Conservation (phyloP, 2,888 invertebrate species). For the Cryptus viduatorius region DNA sequence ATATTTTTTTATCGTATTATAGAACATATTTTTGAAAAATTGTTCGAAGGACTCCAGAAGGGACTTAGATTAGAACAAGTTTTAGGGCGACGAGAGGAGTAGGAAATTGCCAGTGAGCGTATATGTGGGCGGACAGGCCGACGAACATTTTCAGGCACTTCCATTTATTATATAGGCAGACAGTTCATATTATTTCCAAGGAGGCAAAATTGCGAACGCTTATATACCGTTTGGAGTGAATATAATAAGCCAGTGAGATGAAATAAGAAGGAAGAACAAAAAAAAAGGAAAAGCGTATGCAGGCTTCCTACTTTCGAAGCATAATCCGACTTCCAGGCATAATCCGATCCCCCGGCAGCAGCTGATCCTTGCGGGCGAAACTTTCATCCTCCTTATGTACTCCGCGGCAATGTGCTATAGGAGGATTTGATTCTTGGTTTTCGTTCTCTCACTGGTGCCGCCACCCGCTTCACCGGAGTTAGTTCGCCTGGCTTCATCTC, state of each 20-base stretch:
- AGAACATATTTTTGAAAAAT: too few relatives aligned
- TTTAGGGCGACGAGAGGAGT: too few relatives aligned
- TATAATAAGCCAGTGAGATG: slow-evolving; percentile 28
- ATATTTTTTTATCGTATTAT: too few relatives aligned
- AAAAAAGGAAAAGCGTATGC: slow-evolving; percentile 2
- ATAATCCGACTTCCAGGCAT: slow-evolving; percentile 28
- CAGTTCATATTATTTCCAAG: slow-evolving; percentile 1
- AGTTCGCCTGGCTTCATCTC: slow-evolving; percentile 20
- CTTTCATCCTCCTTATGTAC: slow-evolving; percentile 51
- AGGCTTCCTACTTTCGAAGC: slow-evolving; percentile 42
- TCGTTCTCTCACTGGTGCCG: slow-evolving; percentile 15
- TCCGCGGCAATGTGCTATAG: background rate
- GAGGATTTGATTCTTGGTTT: slow-evolving; percentile 56
- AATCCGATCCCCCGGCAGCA: slow-evolving; percentile 55
- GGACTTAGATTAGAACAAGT: too few relatives aligned
- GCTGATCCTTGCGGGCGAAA: slow-evolving; percentile 55
- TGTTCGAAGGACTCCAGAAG: too few relatives aligned
- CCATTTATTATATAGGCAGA: background rate
- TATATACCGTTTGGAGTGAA: background rate
- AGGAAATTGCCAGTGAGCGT: too few relatives aligned
- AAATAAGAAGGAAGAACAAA: background rate
- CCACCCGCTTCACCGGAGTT: slow-evolving; percentile 33
- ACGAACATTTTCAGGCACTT: background rate
- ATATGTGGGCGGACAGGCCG: too few relatives aligned
- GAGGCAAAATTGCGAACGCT: background rate